Evolutionary conservation across 2,888 invertebrate genomes (phyloP).

Genomic region (Villa cingulata): DNA sequence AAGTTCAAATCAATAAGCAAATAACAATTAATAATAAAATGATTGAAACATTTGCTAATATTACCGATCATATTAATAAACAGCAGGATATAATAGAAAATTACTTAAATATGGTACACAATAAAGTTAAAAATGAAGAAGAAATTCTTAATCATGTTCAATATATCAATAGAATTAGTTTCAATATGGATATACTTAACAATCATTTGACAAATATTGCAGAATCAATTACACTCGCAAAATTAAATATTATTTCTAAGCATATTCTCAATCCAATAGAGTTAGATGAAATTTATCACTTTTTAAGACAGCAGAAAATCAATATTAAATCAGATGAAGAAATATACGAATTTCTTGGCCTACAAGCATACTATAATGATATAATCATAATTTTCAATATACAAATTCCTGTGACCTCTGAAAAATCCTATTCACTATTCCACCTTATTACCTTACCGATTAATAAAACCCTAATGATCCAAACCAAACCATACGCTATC

Average conservation of each 20-base stretch:
- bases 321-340: not conserved
- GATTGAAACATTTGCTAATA: constrained; percentile 2
- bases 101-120: constrained; percentile 5
- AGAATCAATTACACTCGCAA: no score
- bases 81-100: constrained; percentile 8
- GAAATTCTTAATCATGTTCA: constrained; percentile 1
- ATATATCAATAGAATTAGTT: constrained; percentile 7
- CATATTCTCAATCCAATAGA: constrained; percentile 10
- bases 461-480: not conserved
- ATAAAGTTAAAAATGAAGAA: constrained; percentile 3
- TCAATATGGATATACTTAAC: no score
- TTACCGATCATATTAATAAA: constrained; percentile 2
- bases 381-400: not conserved
- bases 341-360: not conserved
- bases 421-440: not conserved
- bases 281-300: constrained; percentile 1
- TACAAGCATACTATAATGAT: not conserved
- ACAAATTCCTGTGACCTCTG: not conserved
- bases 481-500: not conserved
- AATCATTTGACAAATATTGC: constrained; percentile 10
- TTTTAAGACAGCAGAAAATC: not conserved
- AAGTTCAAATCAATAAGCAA: not conserved
- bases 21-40: not conserved
- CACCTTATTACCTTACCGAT: not conserved
- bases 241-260: constrained; percentile 11